These are phyloP conservation scores for Bombus ignitus DNA, from an alignment of 1,140 invertebrate species.

Conservation along the genomic window DNA sequence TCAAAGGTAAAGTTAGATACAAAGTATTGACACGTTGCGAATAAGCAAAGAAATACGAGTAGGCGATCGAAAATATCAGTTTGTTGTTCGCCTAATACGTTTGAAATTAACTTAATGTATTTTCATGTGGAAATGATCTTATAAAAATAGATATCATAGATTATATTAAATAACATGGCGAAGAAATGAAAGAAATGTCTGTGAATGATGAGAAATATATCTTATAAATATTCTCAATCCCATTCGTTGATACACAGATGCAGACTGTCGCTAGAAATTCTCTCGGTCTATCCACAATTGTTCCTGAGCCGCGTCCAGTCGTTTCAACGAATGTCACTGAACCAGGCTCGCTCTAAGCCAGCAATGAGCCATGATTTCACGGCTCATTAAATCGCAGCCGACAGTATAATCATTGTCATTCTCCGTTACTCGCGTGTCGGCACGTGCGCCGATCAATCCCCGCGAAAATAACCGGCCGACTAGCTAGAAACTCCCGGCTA, in stretches of 20 bases:
- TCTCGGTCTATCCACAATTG: neutral
- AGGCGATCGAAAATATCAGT: too few relatives aligned
- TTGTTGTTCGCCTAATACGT: too few relatives aligned
- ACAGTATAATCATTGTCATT: constrained; percentile 53
- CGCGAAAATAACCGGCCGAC: constrained; percentile 33
- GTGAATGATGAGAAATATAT: too few relatives aligned
- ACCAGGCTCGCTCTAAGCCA: constrained; percentile 13
- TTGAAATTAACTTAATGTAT: too few relatives aligned
- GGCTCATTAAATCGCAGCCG: constrained; percentile 47
- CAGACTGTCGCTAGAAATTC: neutral
- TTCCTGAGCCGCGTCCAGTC: neutral
- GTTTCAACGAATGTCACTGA: constrained; percentile 18
- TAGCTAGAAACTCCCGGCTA: neutral
- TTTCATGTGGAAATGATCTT: too few relatives aligned
- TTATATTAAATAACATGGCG: too few relatives aligned
- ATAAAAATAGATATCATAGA: too few relatives aligned
- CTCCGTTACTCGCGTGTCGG: constrained; percentile 32
- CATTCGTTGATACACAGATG: neutral
- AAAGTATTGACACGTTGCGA: too few relatives aligned
- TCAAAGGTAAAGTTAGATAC: too few relatives aligned
- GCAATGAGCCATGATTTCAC: constrained; percentile 45
- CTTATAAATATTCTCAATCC: neutral
- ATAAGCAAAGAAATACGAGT: too few relatives aligned
- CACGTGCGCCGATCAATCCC: constrained; percentile 47
- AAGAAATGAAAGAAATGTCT: too few relatives aligned